Conservation (phyloP, 2,888 invertebrate species). For the Conops quadrifasciatus region DNA sequence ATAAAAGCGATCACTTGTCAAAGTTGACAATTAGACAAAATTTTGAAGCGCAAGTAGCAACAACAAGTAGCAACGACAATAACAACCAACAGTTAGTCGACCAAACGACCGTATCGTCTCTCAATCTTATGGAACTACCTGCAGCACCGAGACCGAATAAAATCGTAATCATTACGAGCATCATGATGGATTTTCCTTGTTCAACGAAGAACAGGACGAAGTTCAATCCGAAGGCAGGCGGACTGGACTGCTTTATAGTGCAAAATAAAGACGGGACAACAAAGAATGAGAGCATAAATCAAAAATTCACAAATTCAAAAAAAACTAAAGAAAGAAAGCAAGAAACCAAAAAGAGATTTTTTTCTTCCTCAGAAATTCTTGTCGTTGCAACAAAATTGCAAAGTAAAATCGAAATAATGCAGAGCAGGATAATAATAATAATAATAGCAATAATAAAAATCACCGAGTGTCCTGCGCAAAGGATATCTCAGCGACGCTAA, state of each 20-base stretch:
- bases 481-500: not conserved
- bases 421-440: not conserved
- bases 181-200: not conserved
- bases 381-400: not conserved
- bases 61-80: not conserved
- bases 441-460: constrained; percentile 13
- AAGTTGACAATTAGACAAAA: constrained; percentile 12
- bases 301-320: not conserved
- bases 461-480: constrained; percentile 26
- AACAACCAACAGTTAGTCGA: not conserved
- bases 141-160: not conserved
- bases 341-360: not conserved
- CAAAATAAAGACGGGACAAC: not conserved
- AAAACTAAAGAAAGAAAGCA: not conserved
- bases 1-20: constrained; percentile 5
- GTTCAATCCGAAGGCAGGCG: not conserved
- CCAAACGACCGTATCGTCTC: not conserved
- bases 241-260: not conserved
- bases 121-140: not conserved
- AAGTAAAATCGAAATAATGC: not conserved
- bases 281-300: constrained; percentile 5
- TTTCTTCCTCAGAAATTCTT: too few species aligned
- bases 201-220: too few species aligned
- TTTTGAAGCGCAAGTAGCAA: not conserved
- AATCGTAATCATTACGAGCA: not conserved